A percentile compares a stretch with the other conserved stretches of the same genome.
phyloP scores from a whole-genome alignment of 2,797 vertebrate species.

The Centroberyx gerrardi region DNA sequence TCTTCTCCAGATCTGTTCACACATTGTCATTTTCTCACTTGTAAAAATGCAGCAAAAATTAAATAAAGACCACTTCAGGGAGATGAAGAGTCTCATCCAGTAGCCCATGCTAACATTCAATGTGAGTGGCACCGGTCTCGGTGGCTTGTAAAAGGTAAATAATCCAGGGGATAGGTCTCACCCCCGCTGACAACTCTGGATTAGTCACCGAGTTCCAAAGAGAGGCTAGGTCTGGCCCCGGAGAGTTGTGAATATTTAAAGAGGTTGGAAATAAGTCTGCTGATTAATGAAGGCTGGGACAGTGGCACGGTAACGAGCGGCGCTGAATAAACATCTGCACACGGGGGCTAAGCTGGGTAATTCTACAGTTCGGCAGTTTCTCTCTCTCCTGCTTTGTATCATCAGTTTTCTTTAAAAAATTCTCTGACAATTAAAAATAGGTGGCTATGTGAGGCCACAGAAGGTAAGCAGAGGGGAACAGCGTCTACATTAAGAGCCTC shows the following conservation, averaged over 20 bases:
- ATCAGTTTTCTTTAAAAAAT: slow-evolving; percentile 31
- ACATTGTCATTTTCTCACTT: not conserved
- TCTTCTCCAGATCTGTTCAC: not conserved
- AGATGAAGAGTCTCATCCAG: not conserved
- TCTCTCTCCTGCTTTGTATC: slow-evolving; percentile 21
- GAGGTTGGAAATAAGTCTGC: slow-evolving; percentile 72
- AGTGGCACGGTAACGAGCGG: slow-evolving; percentile 58
- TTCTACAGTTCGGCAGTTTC: slow-evolving; percentile 42
- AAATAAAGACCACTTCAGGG: not conserved
- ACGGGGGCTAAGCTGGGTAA: slow-evolving; percentile 4
- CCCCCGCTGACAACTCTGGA: slow-evolving; percentile 69
- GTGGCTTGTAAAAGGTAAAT: slow-evolving; percentile 57
- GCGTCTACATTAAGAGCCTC: slow-evolving; percentile 44
- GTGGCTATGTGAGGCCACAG: slow-evolving; percentile 12
- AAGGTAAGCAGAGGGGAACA: slow-evolving; percentile 44
- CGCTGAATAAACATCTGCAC: slow-evolving; percentile 63
- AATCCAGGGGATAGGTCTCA: slow-evolving; percentile 64
- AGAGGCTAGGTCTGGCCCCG: slow-evolving; percentile 56
- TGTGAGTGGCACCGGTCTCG: slow-evolving; percentile 5
- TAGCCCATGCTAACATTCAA: slow-evolving; percentile 20
- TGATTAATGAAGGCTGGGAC: slow-evolving; percentile 77
- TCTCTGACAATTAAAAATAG: slow-evolving; percentile 54
- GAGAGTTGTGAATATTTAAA: slow-evolving; percentile 85
- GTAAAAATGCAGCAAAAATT: slow-evolving; percentile 11
- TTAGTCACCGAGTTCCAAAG: slow-evolving; percentile 63